These are phyloP conservation scores for Portunus trituberculatus DNA, from an alignment of 1,140 invertebrate genomes.

Conservation along the genomic window DNA sequence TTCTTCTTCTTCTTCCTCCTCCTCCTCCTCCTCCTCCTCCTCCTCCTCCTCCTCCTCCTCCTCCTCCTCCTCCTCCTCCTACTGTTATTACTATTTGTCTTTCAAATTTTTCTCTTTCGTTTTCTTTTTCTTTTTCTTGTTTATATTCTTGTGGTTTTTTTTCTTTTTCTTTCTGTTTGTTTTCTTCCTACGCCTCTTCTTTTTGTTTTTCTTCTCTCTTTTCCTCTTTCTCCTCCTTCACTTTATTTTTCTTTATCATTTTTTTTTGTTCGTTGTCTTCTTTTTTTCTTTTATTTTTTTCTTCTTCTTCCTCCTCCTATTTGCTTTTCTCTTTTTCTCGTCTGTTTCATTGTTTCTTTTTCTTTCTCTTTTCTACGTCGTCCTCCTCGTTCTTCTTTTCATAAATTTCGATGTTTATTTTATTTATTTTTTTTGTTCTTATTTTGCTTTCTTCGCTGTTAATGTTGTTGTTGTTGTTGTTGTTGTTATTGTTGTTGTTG, in stretches of 20 bases:
- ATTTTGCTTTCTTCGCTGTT: neutral
- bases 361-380: neutral
- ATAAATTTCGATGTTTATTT: neutral
- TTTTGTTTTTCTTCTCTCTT: too few species aligned
- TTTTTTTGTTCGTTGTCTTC: neutral
- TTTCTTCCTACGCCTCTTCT: too few species aligned
- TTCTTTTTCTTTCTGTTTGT: too few species aligned
- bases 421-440: neutral
- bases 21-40: too few species aligned
- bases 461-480: neutral
- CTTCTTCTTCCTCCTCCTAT: neutral
- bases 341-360: neutral
- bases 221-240: neutral
- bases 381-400: neutral
- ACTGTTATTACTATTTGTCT: too few species aligned
- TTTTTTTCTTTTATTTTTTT: neutral
- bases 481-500: neutral
- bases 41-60: too few species aligned
- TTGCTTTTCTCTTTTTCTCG: neutral
- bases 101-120: too few species aligned
- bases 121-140: too few species aligned
- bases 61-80: too few species aligned
- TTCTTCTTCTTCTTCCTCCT: too few species aligned
- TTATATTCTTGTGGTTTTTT: too few species aligned
- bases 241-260: neutral